Conservation (phyloP, 2,113 vertebrate species). For the Callithrix jacchus region DNA sequence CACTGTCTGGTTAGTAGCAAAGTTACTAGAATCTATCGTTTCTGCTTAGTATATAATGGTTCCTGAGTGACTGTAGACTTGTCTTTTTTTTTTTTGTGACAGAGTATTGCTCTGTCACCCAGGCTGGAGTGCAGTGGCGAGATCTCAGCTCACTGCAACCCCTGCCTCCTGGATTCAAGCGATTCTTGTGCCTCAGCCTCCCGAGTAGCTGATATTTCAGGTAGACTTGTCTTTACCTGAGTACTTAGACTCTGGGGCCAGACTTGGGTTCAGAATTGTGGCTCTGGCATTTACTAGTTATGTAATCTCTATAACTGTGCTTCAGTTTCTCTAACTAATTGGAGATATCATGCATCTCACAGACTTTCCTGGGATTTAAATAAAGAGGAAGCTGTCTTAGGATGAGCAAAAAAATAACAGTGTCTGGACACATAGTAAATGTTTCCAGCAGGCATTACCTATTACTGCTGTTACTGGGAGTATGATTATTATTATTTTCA, state of each 20-base stretch:
- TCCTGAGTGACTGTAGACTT: background rate
- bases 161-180: no score
- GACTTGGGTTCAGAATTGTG: background rate
- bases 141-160: no score
- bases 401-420: background rate
- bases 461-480: background rate
- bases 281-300: background rate
- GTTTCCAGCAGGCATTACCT: background rate
- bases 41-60: background rate
- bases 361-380: conserved; percentile 5
- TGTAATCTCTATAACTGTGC: background rate
- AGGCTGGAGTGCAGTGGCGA: no score
- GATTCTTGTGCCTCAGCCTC: no score
- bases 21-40: background rate
- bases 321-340: background rate
- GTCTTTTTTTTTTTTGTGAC: no score
- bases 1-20: background rate
- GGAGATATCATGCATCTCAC: background rate
- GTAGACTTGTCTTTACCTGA: conserved; percentile 16
- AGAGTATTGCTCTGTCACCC: no score
- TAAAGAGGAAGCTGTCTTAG: background rate
- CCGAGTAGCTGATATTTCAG: no score
- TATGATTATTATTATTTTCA: background rate
- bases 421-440: background rate
- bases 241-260: background rate